Conservation (phyloP, 1,140 invertebrate species). For the Achatina immaculata region DNA sequence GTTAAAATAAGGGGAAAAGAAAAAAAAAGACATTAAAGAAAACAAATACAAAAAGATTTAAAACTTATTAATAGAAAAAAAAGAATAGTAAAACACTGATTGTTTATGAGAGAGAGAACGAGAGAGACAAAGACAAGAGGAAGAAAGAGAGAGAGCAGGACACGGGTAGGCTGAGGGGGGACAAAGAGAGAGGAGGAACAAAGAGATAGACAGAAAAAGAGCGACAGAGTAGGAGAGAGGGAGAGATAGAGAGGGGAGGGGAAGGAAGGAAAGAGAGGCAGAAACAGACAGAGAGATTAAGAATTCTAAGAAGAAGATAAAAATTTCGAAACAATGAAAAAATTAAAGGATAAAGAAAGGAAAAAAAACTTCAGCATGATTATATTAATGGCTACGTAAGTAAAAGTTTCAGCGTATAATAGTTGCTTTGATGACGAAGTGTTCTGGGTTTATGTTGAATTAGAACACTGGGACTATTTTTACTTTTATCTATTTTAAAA, state of each 20-base stretch:
- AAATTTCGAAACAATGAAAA: too few species aligned
- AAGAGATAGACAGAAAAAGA: background rate
- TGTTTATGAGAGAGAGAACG: background rate
- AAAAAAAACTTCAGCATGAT: too few species aligned
- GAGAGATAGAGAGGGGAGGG: slow-evolving; percentile 13
- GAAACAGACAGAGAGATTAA: background rate
- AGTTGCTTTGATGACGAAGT: too few species aligned
- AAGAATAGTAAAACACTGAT: background rate
- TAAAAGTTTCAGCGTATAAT: too few species aligned
- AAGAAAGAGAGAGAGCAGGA: background rate
- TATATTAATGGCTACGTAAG: too few species aligned
- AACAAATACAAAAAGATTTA: background rate
- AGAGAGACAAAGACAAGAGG: background rate
- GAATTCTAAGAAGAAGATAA: background rate
- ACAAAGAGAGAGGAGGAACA: background rate
- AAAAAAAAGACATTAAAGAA: background rate
- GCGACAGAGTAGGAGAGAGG: background rate
- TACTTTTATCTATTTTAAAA: too few species aligned
- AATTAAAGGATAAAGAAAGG: too few species aligned
- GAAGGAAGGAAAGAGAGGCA: background rate
- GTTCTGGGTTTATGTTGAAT: too few species aligned
- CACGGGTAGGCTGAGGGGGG: background rate
- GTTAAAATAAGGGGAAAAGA: background rate
- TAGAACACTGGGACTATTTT: too few species aligned
- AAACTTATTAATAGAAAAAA: background rate